Conservation (phyloP, 2,113 vertebrate genomes). For the Rissa tridactyla region DNA sequence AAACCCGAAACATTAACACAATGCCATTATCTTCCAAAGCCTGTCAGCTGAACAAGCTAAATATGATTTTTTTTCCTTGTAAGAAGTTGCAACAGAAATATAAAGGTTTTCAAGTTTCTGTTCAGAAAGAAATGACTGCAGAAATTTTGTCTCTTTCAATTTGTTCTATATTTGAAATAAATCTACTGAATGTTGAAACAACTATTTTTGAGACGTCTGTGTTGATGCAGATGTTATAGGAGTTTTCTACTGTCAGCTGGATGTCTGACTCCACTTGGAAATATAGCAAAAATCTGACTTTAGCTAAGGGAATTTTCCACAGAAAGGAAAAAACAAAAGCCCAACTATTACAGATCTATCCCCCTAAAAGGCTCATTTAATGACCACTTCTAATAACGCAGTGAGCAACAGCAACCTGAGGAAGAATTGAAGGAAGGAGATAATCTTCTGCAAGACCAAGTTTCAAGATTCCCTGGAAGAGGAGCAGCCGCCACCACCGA, state of each 20-base stretch:
- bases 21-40: not conserved
- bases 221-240: not conserved
- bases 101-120: not conserved
- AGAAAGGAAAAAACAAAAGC: accelerated
- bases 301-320: not conserved
- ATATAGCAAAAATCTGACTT: not conserved
- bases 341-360: not conserved
- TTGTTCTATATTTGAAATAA: not conserved
- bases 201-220: not conserved
- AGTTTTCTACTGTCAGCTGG: not conserved
- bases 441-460: not conserved
- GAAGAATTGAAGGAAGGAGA: not conserved
- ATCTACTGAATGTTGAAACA: not conserved
- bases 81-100: not conserved
- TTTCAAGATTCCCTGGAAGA: not conserved
- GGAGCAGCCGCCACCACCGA: accelerated
- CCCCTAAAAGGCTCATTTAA: not conserved
- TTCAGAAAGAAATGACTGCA: not conserved
- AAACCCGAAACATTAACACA: not conserved
- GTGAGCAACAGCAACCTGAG: not conserved
- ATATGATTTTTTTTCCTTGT: not conserved
- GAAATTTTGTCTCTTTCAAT: not conserved
- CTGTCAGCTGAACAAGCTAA: not conserved
- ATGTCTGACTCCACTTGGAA: not conserved
- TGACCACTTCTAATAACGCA: not conserved